Percentiles rank a stretch among this genome's conserved stretches.
These are phyloP conservation scores for Diplazon laetatorius DNA, from an alignment of 2,888 invertebrate genomes.

Conservation along the genomic window DNA sequence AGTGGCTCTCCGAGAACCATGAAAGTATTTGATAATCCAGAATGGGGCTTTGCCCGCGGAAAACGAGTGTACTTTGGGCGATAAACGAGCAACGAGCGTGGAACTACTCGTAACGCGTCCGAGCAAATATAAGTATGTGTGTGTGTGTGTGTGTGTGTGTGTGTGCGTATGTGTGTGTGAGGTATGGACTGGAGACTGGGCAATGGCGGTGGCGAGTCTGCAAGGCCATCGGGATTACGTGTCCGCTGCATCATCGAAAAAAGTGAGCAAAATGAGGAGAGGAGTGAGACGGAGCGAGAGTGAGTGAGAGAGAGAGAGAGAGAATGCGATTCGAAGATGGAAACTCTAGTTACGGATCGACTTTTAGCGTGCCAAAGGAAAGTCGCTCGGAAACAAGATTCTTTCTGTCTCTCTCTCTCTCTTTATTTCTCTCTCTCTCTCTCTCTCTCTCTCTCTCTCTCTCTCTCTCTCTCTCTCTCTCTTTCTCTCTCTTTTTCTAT, in stretches of 20 bases:
- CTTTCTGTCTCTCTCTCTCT: neutral
- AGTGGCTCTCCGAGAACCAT: slow-evolving; percentile 17
- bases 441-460: too few species aligned
- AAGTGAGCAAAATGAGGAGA: slow-evolving; percentile 34
- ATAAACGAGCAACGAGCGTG: neutral
- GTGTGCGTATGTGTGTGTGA: neutral
- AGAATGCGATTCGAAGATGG: slow-evolving; percentile 33
- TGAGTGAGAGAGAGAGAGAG: slow-evolving; percentile 20
- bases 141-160: neutral
- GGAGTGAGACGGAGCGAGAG: slow-evolving; percentile 11
- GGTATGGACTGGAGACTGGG: too few species aligned
- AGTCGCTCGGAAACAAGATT: slow-evolving; percentile 48
- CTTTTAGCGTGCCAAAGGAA: slow-evolving; percentile 52
- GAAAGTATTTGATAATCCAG: slow-evolving; percentile 13
- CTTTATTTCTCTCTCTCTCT: neutral
- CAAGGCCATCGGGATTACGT: slow-evolving; percentile 61
- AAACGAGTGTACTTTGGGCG: neutral
- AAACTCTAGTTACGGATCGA: slow-evolving; percentile 44
- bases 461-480: too few species aligned
- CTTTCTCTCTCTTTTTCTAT: too few species aligned
- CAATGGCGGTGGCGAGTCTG: neutral
- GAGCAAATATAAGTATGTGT: neutral
- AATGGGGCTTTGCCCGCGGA: neutral
- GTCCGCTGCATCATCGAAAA: slow-evolving; percentile 63
- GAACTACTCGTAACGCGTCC: neutral